Evolutionary conservation across 2,113 vertebrate species (phyloP).

Genomic region (Rhinogobius similis): DNA sequence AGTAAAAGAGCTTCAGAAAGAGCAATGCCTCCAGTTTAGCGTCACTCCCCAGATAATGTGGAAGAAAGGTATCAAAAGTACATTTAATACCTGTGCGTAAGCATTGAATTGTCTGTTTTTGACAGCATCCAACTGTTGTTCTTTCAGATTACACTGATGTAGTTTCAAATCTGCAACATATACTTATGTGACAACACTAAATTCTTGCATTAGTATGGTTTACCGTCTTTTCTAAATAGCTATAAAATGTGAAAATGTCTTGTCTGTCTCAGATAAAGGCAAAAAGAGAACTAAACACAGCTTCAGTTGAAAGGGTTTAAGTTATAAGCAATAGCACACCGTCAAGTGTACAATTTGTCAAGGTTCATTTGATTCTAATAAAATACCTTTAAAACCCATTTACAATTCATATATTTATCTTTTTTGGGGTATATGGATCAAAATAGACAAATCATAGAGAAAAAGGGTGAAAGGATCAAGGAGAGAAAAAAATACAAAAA

Average conservation of each 20-base stretch:
- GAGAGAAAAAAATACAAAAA: conserved; percentile 57
- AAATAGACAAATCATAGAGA: conserved; percentile 84
- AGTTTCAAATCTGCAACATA: not conserved
- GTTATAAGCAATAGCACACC: conserved; percentile 76
- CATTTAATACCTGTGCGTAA: too few species aligned
- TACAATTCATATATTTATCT: conserved; percentile 78
- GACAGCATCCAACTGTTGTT: too few species aligned
- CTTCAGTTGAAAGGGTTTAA: conserved; percentile 82
- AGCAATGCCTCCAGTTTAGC: too few species aligned
- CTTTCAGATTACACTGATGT: not conserved
- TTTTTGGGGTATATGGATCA: conserved; percentile 74
- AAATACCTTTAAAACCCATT: conserved; percentile 82
- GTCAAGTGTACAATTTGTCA: conserved; percentile 86
- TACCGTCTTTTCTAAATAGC: conserved; percentile 78
- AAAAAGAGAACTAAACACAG: conserved; percentile 81
- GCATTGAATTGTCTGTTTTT: too few species aligned
- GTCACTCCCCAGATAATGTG: too few species aligned
- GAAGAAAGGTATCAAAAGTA: too few species aligned
- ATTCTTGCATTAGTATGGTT: conserved; percentile 79
- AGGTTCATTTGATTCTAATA: conserved; percentile 78
- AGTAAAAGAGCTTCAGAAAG: too few species aligned
- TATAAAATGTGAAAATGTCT: conserved; percentile 65
- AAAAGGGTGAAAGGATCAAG: conserved; percentile 43
- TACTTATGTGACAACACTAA: conserved; percentile 81
- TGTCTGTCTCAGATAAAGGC: conserved; percentile 45